Evolutionary conservation across 1,140 invertebrate species (phyloP).

Genomic region (Drosophila carrolli): DNA sequence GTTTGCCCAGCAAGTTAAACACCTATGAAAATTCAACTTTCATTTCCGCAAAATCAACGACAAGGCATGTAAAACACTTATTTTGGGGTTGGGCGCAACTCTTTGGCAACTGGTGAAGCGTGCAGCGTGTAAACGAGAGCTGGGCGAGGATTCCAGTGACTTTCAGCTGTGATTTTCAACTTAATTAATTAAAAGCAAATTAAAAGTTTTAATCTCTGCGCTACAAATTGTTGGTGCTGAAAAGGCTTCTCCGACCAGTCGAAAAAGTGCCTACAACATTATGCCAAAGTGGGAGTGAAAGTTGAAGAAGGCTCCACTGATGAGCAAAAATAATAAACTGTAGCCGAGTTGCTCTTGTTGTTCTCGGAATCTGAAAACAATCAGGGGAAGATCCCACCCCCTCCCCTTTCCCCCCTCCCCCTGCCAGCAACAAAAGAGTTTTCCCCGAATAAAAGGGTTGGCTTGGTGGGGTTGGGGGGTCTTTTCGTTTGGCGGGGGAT

Average conservation of each 20-base stretch:
- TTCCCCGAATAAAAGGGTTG: conserved; percentile 19
- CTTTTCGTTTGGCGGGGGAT: not conserved
- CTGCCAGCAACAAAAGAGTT: conserved; percentile 40
- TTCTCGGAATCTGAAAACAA: conserved; percentile 67
- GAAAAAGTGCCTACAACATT: conserved; percentile 54
- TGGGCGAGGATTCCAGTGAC: conserved; percentile 62
- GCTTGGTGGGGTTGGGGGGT: not conserved
- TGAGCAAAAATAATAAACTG: conserved; percentile 82
- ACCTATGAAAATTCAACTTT: conserved; percentile 57
- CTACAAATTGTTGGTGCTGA: conserved; percentile 71
- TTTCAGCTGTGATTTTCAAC: conserved; percentile 80
- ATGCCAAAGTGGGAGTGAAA: conserved; percentile 3
- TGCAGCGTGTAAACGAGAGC: conserved; percentile 49
- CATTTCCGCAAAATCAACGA: conserved; percentile 48
- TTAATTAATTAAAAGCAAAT: conserved; percentile 84
- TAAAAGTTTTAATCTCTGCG: conserved; percentile 80
- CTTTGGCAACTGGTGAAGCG: conserved; percentile 7
- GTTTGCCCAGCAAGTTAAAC: conserved; percentile 52
- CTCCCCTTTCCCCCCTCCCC: no score
- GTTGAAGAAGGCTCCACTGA: conserved; percentile 55
- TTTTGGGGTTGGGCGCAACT: conserved; percentile 17
- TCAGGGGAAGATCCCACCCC: conserved; percentile 26
- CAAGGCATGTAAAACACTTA: conserved; percentile 49
- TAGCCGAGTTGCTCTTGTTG: conserved; percentile 48
- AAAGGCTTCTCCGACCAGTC: conserved; percentile 46